A percentile compares a stretch with the other conserved stretches of the same genome.
These are phyloP conservation scores for Thecocarcelia acutangulata DNA, from an alignment of 2,888 invertebrate species.

Conservation along the genomic window DNA sequence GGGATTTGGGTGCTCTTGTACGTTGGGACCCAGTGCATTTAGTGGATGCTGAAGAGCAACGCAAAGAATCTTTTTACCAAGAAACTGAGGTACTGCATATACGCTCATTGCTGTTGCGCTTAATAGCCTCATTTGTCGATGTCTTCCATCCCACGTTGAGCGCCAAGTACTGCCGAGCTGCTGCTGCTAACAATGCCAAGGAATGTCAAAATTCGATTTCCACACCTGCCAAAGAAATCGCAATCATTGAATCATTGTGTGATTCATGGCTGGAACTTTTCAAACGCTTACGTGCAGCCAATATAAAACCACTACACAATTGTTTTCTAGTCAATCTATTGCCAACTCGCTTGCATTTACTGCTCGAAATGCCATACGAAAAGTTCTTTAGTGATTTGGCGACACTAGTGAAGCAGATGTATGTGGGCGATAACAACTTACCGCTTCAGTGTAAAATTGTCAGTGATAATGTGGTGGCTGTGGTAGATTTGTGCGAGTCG, in stretches of 20 bases:
- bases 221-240: slow-evolving; percentile 71
- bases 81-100: slow-evolving; percentile 79
- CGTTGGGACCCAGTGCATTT: slow-evolving; percentile 86
- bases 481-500: slow-evolving; percentile 76
- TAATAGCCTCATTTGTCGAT: slow-evolving; percentile 79
- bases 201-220: slow-evolving; percentile 65
- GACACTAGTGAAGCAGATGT: slow-evolving; percentile 79
- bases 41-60: slow-evolving; percentile 74
- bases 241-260: slow-evolving; percentile 76
- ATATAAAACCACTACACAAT: slow-evolving; percentile 76
- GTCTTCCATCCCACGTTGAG: slow-evolving; percentile 75
- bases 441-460: slow-evolving; percentile 76
- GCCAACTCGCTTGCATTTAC: slow-evolving; percentile 79
- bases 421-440: slow-evolving; percentile 75
- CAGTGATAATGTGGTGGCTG: slow-evolving; percentile 75
- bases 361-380: slow-evolving; percentile 80
- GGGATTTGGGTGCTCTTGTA: slow-evolving; percentile 88
- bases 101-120: slow-evolving; percentile 78
- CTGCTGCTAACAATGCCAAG: slow-evolving; percentile 53
- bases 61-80: slow-evolving; percentile 79
- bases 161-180: slow-evolving; percentile 63
- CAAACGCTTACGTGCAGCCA: slow-evolving; percentile 77
- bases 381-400: slow-evolving; percentile 79
- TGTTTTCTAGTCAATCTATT: slow-evolving; percentile 81
- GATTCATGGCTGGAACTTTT: slow-evolving; percentile 79